Evolutionary conservation across 2,113 vertebrate species (phyloP), one percentile per base, ranked within the genome.

Genomic region (Gymnorhina tibicen): DNA sequence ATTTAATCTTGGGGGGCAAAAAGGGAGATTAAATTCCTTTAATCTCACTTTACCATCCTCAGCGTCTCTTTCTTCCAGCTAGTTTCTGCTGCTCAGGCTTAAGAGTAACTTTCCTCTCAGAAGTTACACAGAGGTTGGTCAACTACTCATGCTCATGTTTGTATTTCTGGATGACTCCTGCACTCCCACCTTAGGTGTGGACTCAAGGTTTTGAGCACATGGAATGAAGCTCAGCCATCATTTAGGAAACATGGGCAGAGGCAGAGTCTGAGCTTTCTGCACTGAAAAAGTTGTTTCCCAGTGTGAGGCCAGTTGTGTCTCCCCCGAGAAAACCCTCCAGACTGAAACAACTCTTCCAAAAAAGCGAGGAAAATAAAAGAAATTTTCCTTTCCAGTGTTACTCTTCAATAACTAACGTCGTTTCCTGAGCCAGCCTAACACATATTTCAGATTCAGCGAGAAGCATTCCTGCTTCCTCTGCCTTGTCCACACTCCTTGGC

Each of bases 401-500:
- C 23, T 30, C 39, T 77, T 77, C 6, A 50, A 27, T 37, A 81
- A 49, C 28, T 28, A 27, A 44, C 0, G 0, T 1, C 5, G 22
- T 23, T 59, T 75, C 35, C 60, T 77, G 33, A 67, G 77, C 39
- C 53, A 56, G 67, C 26, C 35, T 41, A 56, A 41, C 28, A 21
- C 0, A 0, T 4, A 21, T 70, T 66, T 72, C 56, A 77, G 33
- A 35, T 35, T 22, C 15, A 4, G 44, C 0, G 1, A 67, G 56
- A 37, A 73, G 9, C 0, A 0, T 28, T 73, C 35, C 62, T 55
- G 9, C 14, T 13, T 49, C 44, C 76, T 84, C 70, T 58, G 35
- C 76, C 75, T 79, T 47, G 16, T 37, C 35, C 62, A 7, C 5
- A 33, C 56, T 41, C 26, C 41, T 35, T 6, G n/a, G 18, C 32